phyloP scores from a whole-genome alignment of 92 coral and sea anemone genomes.

The Parazoanthus swiftii region DNA sequence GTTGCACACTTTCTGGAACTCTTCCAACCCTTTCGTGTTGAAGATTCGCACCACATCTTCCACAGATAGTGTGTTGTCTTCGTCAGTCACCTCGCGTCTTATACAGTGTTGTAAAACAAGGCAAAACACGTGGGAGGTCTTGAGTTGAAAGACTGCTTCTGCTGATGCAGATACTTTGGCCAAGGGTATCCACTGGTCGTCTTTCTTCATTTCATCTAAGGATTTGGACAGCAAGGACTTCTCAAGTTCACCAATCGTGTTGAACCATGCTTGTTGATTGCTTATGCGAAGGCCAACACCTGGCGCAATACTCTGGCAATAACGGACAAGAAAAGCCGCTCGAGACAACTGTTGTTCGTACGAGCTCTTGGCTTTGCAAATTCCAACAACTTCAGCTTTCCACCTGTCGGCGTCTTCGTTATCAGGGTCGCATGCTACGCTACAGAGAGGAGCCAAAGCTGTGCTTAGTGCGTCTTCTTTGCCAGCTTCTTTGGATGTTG shows the following conservation, averaged over 20 bases:
- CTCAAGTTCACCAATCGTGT: not conserved
- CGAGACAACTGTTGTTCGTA: not conserved
- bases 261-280: constrained; percentile 3
- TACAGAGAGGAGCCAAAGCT: constrained; percentile 14
- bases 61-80: not conserved
- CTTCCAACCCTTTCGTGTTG: constrained; percentile 1
- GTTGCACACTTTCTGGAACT: constrained; percentile 27
- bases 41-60: constrained; percentile 11
- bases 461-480: not conserved
- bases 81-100: constrained; percentile 1
- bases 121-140: constrained; percentile 9
- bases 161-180: not conserved
- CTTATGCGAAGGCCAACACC: not conserved
- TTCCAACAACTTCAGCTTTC: not conserved
- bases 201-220: constrained; percentile 12
- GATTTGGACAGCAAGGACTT: not conserved
- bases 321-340: constrained; percentile 1
- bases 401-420: not conserved
- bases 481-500: not conserved
- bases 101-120: not conserved
- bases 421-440: not conserved
- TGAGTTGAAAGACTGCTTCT: constrained; percentile 9
- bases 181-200: not conserved
- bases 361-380: not conserved
- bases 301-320: constrained; percentile 4